phyloP scores from a whole-genome alignment of 2,888 invertebrate genomes.

The Bibio marci region DNA sequence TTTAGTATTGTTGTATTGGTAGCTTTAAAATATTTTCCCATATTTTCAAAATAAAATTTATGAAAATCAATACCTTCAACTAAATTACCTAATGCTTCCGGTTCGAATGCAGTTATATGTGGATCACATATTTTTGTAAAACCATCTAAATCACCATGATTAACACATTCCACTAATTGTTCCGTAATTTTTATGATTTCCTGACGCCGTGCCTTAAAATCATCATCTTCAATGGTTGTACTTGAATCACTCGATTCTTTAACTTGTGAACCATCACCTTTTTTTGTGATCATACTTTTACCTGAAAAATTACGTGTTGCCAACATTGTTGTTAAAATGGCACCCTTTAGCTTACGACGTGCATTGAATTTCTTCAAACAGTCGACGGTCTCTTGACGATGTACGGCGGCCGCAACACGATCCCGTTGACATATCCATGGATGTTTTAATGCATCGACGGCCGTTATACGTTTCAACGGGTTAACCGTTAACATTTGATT shows the following conservation, averaged over 20 bases:
- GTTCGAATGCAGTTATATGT: constrained; percentile 96
- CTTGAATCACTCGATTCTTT: constrained; percentile 99
- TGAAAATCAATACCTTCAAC: constrained; percentile 99
- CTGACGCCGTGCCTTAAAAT: constrained; percentile 85
- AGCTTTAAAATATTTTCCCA: constrained; percentile 80
- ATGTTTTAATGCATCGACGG: constrained; percentile 88
- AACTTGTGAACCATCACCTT: constrained; percentile 92
- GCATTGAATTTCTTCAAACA: constrained; percentile 99
- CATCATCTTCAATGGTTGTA: constrained; percentile 91
- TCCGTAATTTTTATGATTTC: constrained; percentile 99
- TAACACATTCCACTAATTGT: constrained; percentile 92
- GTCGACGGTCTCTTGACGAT: constrained; percentile 95
- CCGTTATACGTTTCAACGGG: constrained; percentile 88
- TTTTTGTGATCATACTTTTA: constrained; percentile 95
- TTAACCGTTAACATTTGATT: constrained; percentile 96
- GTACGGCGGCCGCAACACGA: constrained; percentile 89
- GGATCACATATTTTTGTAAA: constrained; percentile 99
- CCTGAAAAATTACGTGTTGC: constrained; percentile 99
- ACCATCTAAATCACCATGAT: constrained; percentile 93
- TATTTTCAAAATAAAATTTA: constrained; percentile 97
- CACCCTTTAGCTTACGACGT: constrained; percentile 87
- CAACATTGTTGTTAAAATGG: constrained; percentile 98
- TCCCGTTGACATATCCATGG: constrained; percentile 98
- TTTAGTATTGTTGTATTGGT: constrained; percentile 95
- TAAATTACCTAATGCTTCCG: constrained; percentile 95